These are phyloP conservation scores for Austrofundulus limnaeus DNA, from an alignment of 2,113 vertebrate genomes.

Conservation along the genomic window DNA sequence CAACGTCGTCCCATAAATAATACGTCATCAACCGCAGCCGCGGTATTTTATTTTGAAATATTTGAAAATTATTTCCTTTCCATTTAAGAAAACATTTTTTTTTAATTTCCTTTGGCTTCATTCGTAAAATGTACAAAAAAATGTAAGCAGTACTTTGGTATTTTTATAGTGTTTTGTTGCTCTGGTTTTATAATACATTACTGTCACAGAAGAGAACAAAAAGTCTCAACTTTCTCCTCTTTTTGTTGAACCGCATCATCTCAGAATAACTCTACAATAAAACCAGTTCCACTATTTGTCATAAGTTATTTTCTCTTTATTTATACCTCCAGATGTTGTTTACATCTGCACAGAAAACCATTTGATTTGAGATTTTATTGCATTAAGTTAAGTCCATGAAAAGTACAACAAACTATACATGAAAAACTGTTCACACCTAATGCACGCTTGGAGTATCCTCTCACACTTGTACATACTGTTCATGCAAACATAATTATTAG, in stretches of 20 bases:
- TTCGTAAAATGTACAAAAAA: too few species aligned
- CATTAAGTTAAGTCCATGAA: conserved; percentile 45
- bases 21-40: conserved; percentile 49
- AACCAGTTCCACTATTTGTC: too few species aligned
- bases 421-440: conserved; percentile 5
- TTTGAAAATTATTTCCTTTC: too few species aligned
- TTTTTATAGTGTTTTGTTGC: background rate
- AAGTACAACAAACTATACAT: conserved; percentile 27
- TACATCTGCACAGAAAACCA: background rate
- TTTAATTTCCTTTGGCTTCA: too few species aligned
- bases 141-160: background rate
- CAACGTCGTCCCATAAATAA: conserved; percentile 57
- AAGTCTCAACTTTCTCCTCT: too few species aligned
- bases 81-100: too few species aligned
- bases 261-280: too few species aligned
- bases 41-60: too few species aligned
- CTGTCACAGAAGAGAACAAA: too few species aligned
- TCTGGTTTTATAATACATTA: too few species aligned
- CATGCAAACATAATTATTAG: conserved; percentile 21
- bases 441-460: conserved; percentile 7
- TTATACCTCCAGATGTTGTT: background rate
- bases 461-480: conserved; percentile 9
- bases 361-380: conserved; percentile 41
- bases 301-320: background rate
- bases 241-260: too few species aligned